Base-by-base conservation (phyloP, 2,797 vertebrate genomes). In the Lepilemur septentrionalis region DNA sequence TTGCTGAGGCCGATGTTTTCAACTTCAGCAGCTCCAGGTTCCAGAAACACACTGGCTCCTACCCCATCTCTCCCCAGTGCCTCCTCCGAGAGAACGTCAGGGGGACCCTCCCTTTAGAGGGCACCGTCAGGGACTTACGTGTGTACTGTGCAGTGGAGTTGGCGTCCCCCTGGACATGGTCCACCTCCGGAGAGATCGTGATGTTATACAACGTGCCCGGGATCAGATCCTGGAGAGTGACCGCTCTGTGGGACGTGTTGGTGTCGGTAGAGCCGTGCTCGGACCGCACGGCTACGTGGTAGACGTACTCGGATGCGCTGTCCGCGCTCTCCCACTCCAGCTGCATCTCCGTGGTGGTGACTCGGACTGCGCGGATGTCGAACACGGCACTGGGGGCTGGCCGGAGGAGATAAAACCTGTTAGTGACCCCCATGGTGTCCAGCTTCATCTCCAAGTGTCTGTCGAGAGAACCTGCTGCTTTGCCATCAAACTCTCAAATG, bases 121-220 rank as follows among this genome's bases (percentile, higher is more conserved):
- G 50, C 4, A 0, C 35, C 69, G 25, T 32, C 8, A 41, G 61
- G 88, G n/a, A 96, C 94, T 96, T 76, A 95, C 76, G 73, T 89
- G 93, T 97, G 61, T 67, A 78, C 18, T 91, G 79, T 15, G 8
- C 41, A 7, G 22, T 41, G 85, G 43, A 79, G 76, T 0, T 75
- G 75, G 7, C 11, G n/a, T 50, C 8, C 5, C 95, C 92, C 35
- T 0, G 5, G 46, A 86, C 17, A 10, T 2, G 13, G 8, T 55
- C 22, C 32, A 67, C 3, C 86, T 82, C 38, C 3, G 96, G 76
- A 43, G 38, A 83, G 32, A 97, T 0, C 0, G 86, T 93, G 35
- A 97, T 86, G 87, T 72, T 92, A 28, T 17, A 97, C 3, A 95
- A 80, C 18, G 92, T 98, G 61, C 95, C 97, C 0, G 97, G 90